Evolutionary conservation across 2,113 vertebrate species (phyloP).

Genomic region (Ursus arctos): DNA sequence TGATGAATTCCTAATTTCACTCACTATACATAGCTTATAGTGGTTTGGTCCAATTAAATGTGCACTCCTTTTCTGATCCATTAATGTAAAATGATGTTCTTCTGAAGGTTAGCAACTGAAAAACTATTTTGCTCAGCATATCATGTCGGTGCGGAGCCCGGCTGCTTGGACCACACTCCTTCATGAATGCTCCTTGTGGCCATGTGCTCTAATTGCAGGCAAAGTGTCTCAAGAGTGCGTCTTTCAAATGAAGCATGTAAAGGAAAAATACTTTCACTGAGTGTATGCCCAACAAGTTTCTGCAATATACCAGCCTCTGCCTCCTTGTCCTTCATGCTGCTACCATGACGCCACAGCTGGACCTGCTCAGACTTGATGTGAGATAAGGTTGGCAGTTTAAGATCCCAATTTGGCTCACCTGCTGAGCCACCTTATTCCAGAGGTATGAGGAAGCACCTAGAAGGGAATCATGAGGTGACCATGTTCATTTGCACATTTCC

Average conservation of each 20-base stretch:
- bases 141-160: not conserved
- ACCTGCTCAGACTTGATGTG: not conserved
- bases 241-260: not conserved
- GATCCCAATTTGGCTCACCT: not conserved
- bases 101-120: constrained; percentile 51
- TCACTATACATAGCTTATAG: constrained; percentile 28
- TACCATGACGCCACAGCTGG: not conserved
- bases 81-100: constrained; percentile 53
- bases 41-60: constrained; percentile 46
- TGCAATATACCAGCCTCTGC: constrained; percentile 32
- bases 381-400: not conserved
- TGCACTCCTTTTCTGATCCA: constrained; percentile 37
- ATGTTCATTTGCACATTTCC: constrained; percentile 28
- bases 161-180: not conserved
- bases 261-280: not conserved
- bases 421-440: not conserved
- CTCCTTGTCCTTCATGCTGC: not conserved
- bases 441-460: not conserved
- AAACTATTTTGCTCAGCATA: constrained; percentile 6
- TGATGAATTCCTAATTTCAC: constrained; percentile 17
- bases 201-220: constrained; percentile 56
- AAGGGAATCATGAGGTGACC: not conserved
- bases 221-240: not conserved
- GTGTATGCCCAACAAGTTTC: not conserved
- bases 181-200: not conserved